Percentiles rank a stretch among this genome's conserved stretches.
These are phyloP conservation scores for Lacerta bilineata DNA, from an alignment of 2,797 vertebrate genomes.

Conservation along the genomic window DNA sequence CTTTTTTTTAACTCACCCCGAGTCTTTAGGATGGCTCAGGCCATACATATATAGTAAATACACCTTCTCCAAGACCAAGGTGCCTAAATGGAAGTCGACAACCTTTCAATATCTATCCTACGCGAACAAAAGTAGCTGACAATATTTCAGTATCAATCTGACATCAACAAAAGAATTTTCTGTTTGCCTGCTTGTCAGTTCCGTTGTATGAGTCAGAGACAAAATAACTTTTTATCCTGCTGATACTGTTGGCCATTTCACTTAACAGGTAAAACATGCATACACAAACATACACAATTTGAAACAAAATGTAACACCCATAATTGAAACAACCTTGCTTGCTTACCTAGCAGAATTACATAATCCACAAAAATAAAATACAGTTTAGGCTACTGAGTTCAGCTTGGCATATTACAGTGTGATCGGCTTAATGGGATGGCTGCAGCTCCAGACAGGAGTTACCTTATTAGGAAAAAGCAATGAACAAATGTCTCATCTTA, in stretches of 20 bases:
- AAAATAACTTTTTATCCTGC: neutral
- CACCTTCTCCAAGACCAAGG: neutral
- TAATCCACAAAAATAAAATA: neutral
- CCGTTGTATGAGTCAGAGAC: neutral
- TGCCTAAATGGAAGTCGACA: neutral
- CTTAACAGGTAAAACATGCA: neutral
- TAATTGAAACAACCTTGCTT: neutral
- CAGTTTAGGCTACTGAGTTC: neutral
- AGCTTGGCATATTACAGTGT: neutral
- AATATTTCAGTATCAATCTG: conserved; percentile 4
- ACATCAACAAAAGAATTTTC: conserved; percentile 1
- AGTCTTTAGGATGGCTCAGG: neutral
- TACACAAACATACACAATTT: neutral
- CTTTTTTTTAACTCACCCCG: conserved; percentile 4
- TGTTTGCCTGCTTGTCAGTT: neutral
- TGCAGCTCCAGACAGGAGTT: conserved; percentile 3
- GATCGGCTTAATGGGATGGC: neutral
- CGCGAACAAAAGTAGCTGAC: neutral
- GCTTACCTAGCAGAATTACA: neutral
- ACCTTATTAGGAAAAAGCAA: conserved; percentile 21
- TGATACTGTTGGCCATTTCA: neutral
- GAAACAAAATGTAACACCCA: neutral
- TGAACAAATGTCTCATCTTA: conserved; percentile 5
- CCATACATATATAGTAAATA: neutral
- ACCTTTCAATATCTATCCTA: neutral